Base-by-base conservation (phyloP, 2,888 invertebrate species). In the Tanytarsus gracilentus region DNA sequence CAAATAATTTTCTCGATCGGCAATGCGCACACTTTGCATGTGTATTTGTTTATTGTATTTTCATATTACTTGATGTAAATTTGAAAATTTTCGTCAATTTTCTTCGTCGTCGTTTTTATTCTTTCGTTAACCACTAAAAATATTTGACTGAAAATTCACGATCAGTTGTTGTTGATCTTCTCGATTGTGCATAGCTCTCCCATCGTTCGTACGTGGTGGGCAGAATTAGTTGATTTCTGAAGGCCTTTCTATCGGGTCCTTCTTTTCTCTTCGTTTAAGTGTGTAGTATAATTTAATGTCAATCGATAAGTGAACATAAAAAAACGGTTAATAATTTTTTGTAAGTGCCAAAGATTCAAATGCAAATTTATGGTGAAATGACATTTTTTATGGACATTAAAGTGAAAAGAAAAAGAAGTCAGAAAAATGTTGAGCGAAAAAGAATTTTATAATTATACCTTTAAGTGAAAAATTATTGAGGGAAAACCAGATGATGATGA, bases 1-100 rank as follows among this genome's bases (percentile, higher is more conserved):
- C n/a, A n/a, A n/a, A n/a, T n/a, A n/a, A n/a, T n/a, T n/a, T n/a
- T n/a, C n/a, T n/a, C n/a, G n/a, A n/a, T n/a, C n/a, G n/a, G n/a
- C n/a, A n/a, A n/a, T n/a, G n/a, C n/a, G n/a, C n/a, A n/a, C n/a
- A n/a, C n/a, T 44, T 18, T 44, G 21, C 21, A 44, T 25, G 6
- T 58, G 58, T 58, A 58, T 58, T 40, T 44, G 58, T 58, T 58
- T 58, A 58, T 58, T 58, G 58, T 58, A 58, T 58, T 58, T 58
- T 58, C 29, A n/a, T n/a, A n/a, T n/a, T n/a, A 48, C 58, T 48
- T 40, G 30, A 58, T 58, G 48, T 58, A 48, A 39, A 55, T 11
- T 33, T 36, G 56, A 56, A 56, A 56, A 56, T 56, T 40, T 55
- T 55, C 55, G 55, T 55, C 55, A 33, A 44, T 55, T 55, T 55